These are phyloP conservation scores for Theretra japonica DNA, from an alignment of 2,888 invertebrate species.

Conservation along the genomic window DNA sequence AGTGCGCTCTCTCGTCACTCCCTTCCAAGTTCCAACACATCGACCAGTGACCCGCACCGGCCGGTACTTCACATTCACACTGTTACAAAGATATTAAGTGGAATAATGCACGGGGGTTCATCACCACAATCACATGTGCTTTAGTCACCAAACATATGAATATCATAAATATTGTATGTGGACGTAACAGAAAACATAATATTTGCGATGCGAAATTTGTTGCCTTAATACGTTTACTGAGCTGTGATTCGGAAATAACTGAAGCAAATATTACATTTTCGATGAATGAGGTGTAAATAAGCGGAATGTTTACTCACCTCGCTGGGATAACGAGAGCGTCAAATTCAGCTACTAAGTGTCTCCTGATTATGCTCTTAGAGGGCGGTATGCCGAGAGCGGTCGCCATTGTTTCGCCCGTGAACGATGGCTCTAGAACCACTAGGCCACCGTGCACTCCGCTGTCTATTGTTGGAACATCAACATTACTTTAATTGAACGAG, in stretches of 20 bases:
- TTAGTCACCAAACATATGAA: conserved; percentile 6
- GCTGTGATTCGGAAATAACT: conserved; percentile 28
- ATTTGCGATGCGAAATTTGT: conserved; percentile 43
- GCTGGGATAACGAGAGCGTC: conserved; percentile 96
- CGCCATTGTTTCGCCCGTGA: conserved; percentile 97
- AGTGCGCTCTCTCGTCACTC: conserved; percentile 43
- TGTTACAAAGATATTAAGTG: neutral
- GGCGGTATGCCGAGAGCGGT: conserved; percentile 96
- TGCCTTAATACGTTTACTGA: conserved; percentile 11
- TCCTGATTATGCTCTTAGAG: conserved; percentile 95
- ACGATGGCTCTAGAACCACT: conserved; percentile 96
- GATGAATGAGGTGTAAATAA: conserved; percentile 33
- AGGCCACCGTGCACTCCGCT: conserved; percentile 98
- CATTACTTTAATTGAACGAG: conserved; percentile 28
- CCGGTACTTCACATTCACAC: neutral
- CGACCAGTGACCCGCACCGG: neutral
- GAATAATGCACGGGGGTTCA: neutral
- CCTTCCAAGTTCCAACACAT: neutral
- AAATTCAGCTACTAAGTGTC: conserved; percentile 95
- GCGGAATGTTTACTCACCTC: conserved; percentile 85
- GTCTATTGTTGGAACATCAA: conserved; percentile 81
- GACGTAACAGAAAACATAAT: conserved; percentile 48
- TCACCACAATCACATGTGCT: conserved; percentile 24
- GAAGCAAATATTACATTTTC: conserved; percentile 61
- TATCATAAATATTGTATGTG: conserved; percentile 17